Evolutionary conservation across 2,888 invertebrate genomes (phyloP).

Genomic region (Agonopterix heracliana): DNA sequence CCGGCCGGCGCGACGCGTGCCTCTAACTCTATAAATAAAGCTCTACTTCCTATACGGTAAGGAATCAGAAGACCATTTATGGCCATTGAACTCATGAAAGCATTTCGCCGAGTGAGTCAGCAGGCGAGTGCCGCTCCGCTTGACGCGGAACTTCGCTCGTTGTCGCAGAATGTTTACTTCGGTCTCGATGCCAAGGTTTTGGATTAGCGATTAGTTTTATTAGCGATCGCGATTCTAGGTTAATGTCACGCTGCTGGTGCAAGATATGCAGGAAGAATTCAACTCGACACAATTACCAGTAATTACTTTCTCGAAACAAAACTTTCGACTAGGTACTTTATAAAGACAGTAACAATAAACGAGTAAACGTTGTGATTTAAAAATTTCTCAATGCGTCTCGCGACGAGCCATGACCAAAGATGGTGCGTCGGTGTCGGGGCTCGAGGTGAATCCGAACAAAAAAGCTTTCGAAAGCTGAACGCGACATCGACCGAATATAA

Average conservation of each 20-base stretch:
- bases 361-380: background rate
- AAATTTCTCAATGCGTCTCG: background rate
- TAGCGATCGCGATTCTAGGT: background rate
- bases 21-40: conserved; percentile 63
- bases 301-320: background rate
- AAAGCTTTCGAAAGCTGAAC: conserved; percentile 28
- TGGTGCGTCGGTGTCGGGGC: conserved; percentile 12
- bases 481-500: conserved; percentile 5
- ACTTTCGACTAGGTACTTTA: background rate
- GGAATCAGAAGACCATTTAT: conserved; percentile 65
- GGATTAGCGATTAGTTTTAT: background rate
- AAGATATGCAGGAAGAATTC: background rate
- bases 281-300: background rate
- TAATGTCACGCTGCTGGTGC: background rate
- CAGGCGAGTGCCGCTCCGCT: conserved; percentile 3
- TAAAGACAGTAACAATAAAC: background rate
- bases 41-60: conserved; percentile 62
- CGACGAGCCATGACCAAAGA: conserved; percentile 21
- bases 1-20: conserved; percentile 34
- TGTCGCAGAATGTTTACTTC: conserved; percentile 17
- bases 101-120: conserved; percentile 49
- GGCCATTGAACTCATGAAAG: conserved; percentile 68
- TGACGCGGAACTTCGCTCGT: background rate
- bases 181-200: conserved; percentile 39
- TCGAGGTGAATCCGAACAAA: conserved; percentile 23